Evolutionary conservation across 2,888 invertebrate genomes (phyloP).

Genomic region (Xestoiulus laeticollis): DNA sequence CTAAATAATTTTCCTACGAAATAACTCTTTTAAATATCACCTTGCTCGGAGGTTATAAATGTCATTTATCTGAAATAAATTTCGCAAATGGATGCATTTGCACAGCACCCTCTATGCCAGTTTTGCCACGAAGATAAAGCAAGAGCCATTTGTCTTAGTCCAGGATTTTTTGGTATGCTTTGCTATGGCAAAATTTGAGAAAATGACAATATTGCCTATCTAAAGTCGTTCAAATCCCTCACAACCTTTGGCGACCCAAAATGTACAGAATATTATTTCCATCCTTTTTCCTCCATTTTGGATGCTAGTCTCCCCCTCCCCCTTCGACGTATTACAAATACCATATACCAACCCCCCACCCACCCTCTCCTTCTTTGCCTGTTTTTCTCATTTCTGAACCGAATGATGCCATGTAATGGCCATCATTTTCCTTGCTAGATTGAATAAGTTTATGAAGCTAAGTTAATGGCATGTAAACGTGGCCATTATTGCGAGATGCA

Average conservation of each 20-base stretch:
- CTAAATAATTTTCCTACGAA: neutral
- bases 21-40: conserved; percentile 26
- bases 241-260: conserved; percentile 42
- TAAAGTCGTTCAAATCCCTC: conserved; percentile 46
- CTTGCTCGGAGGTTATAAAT: conserved; percentile 13
- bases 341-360: too few relatives aligned
- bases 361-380: conserved; percentile 8
- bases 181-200: conserved; percentile 11
- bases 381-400: conserved; percentile 36
- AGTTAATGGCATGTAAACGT: conserved; percentile 47
- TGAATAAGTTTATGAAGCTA: conserved; percentile 47
- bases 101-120: neutral
- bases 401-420: conserved; percentile 47
- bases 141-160: conserved; percentile 44
- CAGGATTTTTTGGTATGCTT: conserved; percentile 21
- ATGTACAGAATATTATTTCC: conserved; percentile 20
- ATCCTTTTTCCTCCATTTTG: neutral
- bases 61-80: conserved; percentile 40
- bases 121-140: conserved; percentile 30
- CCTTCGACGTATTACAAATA: neutral
- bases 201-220: conserved; percentile 46
- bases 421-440: conserved; percentile 47
- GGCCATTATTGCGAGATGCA: conserved; percentile 46
- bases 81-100: conserved; percentile 30
- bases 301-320: neutral